Evolutionary conservation across 1,140 invertebrate genomes (phyloP), one percentile per base, ranked within the genome.

Genomic region (Brachionus koreanus): DNA sequence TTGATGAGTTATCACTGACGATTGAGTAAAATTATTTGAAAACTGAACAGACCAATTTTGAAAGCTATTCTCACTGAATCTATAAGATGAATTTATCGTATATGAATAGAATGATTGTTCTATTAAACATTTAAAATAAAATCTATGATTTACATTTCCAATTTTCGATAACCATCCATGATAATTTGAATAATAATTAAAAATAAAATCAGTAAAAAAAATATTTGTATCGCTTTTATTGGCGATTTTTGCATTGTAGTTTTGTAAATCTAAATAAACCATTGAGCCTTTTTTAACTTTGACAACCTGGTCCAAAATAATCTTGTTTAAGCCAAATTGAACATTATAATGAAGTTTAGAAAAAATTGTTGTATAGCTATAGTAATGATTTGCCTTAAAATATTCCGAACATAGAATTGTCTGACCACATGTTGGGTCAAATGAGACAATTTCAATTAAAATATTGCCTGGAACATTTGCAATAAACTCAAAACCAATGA

Each of bases 71-170:
- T 37, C 5, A 72, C 12, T 13, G 39, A 72, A 72, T 42, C 33
- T 39, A 16, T 39, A 72, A 10, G n/a, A 10, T 16, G 33, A 39
- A 16, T 39, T 42, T 5, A 72, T 7, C 7, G 33, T 16, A 19
- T 42, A 72, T 39, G 33, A 13, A 35, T 16, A 72, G 16, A 16
- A 39, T 39, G 67, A 19, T 72, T 37, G 19, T 72, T 72, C 33
- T 16, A 72, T 43, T 72, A 72, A 10, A 42, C 67, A 72, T 16
- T 72, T 72, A 10, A 72, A 72, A 72, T 72, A 72, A 12, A 72
- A 72, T 72, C 65, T 29, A 35, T 33, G 33, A n/a, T 67, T 67
- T 29, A 13, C 37, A n/a, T 9, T 13, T 0, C 6, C 12, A 19
- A 57, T 19, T 25, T n/a, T 57, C 2, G 1, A 10, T 57, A 57